Evolutionary conservation across 1,140 invertebrate species (phyloP), one percentile per base, ranked within the genome.

Genomic region (Neodiprion virginianus): DNA sequence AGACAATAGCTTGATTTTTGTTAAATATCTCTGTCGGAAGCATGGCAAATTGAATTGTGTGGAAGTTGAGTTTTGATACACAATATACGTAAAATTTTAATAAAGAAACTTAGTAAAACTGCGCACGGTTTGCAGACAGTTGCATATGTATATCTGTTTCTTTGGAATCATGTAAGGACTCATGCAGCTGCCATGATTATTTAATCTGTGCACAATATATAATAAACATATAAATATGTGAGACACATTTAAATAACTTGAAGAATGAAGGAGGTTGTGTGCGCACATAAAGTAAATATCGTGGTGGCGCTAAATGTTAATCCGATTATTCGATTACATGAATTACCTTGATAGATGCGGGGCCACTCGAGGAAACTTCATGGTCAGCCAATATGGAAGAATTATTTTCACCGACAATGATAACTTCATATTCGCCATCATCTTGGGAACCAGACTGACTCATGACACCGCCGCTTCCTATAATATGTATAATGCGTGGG

Each of bases 321-420:
- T 9, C 11, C n/a, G 5, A 40, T 3, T 40, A 40, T 40, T 40
- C 28, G 28, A 40, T 40, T 40, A 40, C 28, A 5, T 12, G n/a
- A 61, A 87, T 91, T 92, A 96, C 95, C 93, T 96, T 96, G 48
- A 95, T 94, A 1, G 95, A 96, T 1, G 95, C 93, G 50, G 93
- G 92, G 12, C 92, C 92, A 75, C 91, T 91, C 12, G 92, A 93
- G 72, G 91, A 89, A 9, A 94, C 92, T 80, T 95, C 94, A 79
- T 95, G 92, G 81, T 96, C 94, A 11, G 93, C 93, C 75, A 94
- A 82, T 74, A 95, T 93, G 1, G 95, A 94, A 1, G 95, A 95
- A 89, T 96, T 95, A 81, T 95, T 95, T 86, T 96, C 95, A 83
- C 96, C 95, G 74, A 97, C 95, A 67, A 96, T 95, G 80, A 97